These are phyloP conservation scores for Zapus hudsonius DNA, from an alignment of 2,113 vertebrate genomes.

Conservation along the genomic window DNA sequence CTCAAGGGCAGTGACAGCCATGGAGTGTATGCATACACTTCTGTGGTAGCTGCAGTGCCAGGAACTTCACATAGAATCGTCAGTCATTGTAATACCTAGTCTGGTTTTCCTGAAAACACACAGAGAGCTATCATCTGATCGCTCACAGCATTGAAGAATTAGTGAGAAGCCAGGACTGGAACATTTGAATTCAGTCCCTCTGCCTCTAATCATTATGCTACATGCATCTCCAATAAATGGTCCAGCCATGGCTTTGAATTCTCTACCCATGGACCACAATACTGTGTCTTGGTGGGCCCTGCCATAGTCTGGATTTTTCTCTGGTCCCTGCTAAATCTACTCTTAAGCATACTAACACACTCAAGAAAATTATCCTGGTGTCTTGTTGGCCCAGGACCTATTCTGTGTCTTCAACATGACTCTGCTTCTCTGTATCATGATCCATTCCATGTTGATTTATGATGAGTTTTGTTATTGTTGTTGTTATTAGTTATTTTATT, in stretches of 20 bases:
- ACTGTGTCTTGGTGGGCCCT: rapidly evolving
- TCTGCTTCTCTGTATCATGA: not conserved
- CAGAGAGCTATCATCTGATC: too few relatives aligned
- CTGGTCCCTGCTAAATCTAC: too few relatives aligned
- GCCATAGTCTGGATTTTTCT: not conserved
- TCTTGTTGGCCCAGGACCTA: not conserved
- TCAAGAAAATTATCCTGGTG: not conserved
- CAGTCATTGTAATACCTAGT: not conserved
- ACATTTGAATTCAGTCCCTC: not conserved
- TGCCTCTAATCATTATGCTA: not conserved
- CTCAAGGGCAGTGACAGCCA: rapidly evolving
- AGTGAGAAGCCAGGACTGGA: not conserved
- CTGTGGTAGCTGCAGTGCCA: rapidly evolving
- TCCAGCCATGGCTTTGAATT: rapidly evolving
- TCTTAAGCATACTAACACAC: rapidly evolving
- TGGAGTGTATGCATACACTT: rapidly evolving
- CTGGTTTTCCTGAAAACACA: not conserved
- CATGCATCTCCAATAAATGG: rapidly evolving
- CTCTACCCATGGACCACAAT: rapidly evolving
- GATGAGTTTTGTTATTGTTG: too few relatives aligned
- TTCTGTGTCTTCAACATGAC: not conserved
- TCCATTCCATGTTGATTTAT: too few relatives aligned
- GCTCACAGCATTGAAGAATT: too few relatives aligned
- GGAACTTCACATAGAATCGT: rapidly evolving
- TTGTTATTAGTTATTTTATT: too few relatives aligned